Evolutionary conservation across 2,888 invertebrate genomes (phyloP).

Genomic region (Hybos culiciformis): DNA sequence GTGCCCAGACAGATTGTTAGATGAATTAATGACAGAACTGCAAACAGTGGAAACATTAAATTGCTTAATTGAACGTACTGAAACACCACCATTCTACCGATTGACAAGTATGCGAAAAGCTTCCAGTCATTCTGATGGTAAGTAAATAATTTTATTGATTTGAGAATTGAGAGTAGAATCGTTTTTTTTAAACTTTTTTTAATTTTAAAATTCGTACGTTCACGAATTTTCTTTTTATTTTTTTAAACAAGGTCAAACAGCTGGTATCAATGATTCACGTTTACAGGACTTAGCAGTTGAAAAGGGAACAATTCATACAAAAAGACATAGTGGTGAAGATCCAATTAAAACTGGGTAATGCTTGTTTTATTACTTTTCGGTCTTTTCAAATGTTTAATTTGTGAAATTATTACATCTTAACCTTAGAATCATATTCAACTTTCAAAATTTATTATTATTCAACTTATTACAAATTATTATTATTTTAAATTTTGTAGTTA

Average conservation of each 20-base stretch:
- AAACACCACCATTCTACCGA: slow-evolving; percentile 95
- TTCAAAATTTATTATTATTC: neutral
- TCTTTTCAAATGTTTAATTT: too few species aligned
- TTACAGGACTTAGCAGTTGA: slow-evolving; percentile 49
- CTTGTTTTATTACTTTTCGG: too few species aligned
- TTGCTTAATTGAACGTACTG: slow-evolving; percentile 90
- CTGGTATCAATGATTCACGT: slow-evolving; percentile 35
- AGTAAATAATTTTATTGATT: slow-evolving; percentile 3
- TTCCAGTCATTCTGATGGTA: slow-evolving; percentile 63
- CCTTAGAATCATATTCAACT: neutral
- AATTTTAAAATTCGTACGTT: neutral
- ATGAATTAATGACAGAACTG: slow-evolving; percentile 94
- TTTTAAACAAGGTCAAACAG: slow-evolving; percentile 28
- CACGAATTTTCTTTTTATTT: neutral
- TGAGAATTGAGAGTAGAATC: neutral
- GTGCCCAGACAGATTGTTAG: slow-evolving; percentile 80
- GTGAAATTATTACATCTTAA: too few species aligned
- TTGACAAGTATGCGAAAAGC: slow-evolving; percentile 84
- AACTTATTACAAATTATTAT: neutral
- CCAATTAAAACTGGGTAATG: slow-evolving; percentile 60
- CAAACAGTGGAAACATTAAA: slow-evolving; percentile 94
- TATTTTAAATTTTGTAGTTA: too few species aligned
- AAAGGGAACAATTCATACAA: slow-evolving; percentile 93
- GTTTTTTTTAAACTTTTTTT: neutral
- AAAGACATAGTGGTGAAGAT: slow-evolving; percentile 82